A percentile compares a stretch with the other conserved stretches of the same genome.
Conservation (phyloP, 2,888 invertebrate genomes). For the Matsumyia berberina region DNA sequence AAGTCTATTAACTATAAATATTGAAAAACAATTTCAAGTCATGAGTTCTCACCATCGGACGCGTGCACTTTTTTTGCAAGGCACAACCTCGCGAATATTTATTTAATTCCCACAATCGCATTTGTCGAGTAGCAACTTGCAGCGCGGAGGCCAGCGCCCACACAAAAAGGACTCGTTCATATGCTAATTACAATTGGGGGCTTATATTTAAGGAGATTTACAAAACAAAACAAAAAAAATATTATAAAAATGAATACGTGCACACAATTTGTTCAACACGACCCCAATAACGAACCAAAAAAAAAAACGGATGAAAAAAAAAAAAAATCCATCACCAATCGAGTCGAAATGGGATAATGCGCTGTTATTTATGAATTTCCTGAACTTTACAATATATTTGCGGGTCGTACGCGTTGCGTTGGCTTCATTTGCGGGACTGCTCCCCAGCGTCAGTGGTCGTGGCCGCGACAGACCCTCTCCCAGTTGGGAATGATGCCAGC, state of each 20-base stretch:
- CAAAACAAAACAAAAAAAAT: slow-evolving; percentile 64
- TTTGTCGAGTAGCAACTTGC: slow-evolving; percentile 51
- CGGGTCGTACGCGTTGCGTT: background rate
- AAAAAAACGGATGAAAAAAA: slow-evolving; percentile 15
- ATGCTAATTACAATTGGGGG: slow-evolving; percentile 72
- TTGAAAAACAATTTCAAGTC: slow-evolving; percentile 30
- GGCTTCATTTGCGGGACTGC: slow-evolving; percentile 41
- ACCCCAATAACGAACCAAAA: slow-evolving; percentile 21
- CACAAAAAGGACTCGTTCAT: slow-evolving; percentile 53
- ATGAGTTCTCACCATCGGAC: background rate
- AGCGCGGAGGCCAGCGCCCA: background rate
- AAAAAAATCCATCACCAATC: slow-evolving; percentile 58
- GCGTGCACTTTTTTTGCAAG: slow-evolving; percentile 8
- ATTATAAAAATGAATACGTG: slow-evolving; percentile 59
- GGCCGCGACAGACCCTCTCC: slow-evolving; percentile 14
- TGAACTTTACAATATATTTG: slow-evolving; percentile 64
- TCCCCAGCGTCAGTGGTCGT: slow-evolving; percentile 1
- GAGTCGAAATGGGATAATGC: slow-evolving; percentile 73
- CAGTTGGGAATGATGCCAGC: slow-evolving; percentile 47
- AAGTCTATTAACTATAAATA: slow-evolving; percentile 29
- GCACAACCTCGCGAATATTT: slow-evolving; percentile 21
- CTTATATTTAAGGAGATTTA: slow-evolving; percentile 62
- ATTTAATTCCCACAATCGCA: slow-evolving; percentile 62
- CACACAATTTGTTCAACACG: slow-evolving; percentile 59
- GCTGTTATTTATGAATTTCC: slow-evolving; percentile 71